Base-by-base conservation (phyloP, 2,888 invertebrate genomes). In the Allygus modestus region DNA sequence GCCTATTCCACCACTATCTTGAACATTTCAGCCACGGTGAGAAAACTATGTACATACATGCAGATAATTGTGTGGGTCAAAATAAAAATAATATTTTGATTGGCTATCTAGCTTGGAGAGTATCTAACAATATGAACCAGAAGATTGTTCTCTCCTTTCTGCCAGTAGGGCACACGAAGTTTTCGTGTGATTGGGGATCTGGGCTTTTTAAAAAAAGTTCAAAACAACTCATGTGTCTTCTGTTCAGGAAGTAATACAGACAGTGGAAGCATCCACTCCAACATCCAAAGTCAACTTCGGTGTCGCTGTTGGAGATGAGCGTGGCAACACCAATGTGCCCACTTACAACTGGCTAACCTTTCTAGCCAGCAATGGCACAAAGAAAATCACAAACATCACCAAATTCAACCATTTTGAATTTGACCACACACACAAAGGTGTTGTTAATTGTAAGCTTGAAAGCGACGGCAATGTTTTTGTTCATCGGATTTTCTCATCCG, bases 11-110 rank as follows among this genome's bases (percentile, higher is more conserved):
- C 61, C 17, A 85, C 46, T 85, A 61, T 33, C n/a, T 83, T 4
- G 71, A 85, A 26, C 7, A 58, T 5, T n/a, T 58, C 46, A 83
- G 77, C 43, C 41, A 37, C 12, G 85, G 86, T 61, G 84, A 85
- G 41, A 41, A 51, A n/a, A 23, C 26, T 1, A 46, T 84, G 61
- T 54, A 69, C 37, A 28, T 85, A n/a, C 86, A 86, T 81, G 86
- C 84, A 0, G 85, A 86, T 43, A 85, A 86, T 28, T 86, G 86
- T 84, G 73, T 82, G n/a, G 85, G 46, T 15, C 85, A 87, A 75
- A 86, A 87, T 75, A 87, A 85, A 83, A 87, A 87, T 73, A 84
- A 84, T 77, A 84, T 84, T 69, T n/a, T 84, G n/a, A 0, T 77
- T 1, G 46, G 51, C 51, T 51, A 51, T 17, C 28, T 77, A 1